A percentile compares a stretch with the other conserved stretches of the same genome.
phyloP scores from a whole-genome alignment of 2,888 invertebrate genomes.

The Patella depressa region DNA sequence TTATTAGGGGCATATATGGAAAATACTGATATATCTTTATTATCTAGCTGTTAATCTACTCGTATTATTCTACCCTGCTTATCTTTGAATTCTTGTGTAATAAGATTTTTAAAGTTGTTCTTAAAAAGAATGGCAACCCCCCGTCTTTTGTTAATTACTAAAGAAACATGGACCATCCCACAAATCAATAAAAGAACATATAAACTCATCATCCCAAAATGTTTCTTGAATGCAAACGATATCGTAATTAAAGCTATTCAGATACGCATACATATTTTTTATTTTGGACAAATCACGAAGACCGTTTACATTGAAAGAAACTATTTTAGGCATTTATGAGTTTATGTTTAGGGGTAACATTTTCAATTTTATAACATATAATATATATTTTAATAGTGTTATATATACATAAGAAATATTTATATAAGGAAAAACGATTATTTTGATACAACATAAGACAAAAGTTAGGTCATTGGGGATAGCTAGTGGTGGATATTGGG shows the following conservation, averaged over 20 bases:
- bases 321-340: not conserved
- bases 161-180: conserved; percentile 8
- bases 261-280: not conserved
- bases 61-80: conserved; percentile 15
- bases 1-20: no score
- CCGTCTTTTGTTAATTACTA: conserved; percentile 6
- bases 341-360: no score
- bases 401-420: no score
- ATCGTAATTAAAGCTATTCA: not conserved
- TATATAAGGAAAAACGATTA: no score
- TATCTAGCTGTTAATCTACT: conserved; percentile 10
- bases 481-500: no score
- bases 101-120: not conserved
- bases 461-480: no score
- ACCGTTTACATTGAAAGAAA: not conserved
- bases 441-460: no score
- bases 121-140: conserved; percentile 20
- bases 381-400: no score
- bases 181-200: not conserved
- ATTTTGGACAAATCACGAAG: not conserved
- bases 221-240: conserved; percentile 17
- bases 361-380: no score
- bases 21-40: not conserved
- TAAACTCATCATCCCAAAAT: conserved; percentile 13
- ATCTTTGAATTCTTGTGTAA: not conserved